phyloP scores from a whole-genome alignment of 2,888 invertebrate genomes.

The Cheilosia pagana region DNA sequence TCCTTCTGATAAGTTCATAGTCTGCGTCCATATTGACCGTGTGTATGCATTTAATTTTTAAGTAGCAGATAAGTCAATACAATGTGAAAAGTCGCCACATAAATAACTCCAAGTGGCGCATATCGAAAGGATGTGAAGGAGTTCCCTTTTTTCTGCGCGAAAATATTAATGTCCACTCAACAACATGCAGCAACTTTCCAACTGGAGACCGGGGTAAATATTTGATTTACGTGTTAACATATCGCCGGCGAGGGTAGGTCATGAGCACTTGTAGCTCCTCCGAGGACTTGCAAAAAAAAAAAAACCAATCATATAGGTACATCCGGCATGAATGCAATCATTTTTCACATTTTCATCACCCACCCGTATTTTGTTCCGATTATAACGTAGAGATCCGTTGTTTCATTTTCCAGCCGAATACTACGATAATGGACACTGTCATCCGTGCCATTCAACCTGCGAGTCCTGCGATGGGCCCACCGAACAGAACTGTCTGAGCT shows the following conservation, averaged over 20 bases:
- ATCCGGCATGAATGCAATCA: constrained; percentile 3
- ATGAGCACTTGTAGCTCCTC: constrained; percentile 34
- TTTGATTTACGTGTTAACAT: constrained; percentile 61
- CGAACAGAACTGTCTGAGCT: constrained; percentile 90
- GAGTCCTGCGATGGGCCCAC: constrained; percentile 92
- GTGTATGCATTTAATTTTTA: constrained; percentile 29
- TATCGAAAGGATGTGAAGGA: constrained; percentile 12
- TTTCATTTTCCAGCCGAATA: constrained; percentile 87
- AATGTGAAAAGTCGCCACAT: constrained; percentile 25
- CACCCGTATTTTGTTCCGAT: constrained; percentile 26
- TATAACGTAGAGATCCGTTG: constrained; percentile 29
- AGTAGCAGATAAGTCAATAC: constrained; percentile 43
- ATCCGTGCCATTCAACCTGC: constrained; percentile 90
- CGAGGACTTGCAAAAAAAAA: not conserved
- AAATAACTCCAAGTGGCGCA: constrained; percentile 33
- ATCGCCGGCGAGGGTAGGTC: constrained; percentile 11
- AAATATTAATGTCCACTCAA: constrained; percentile 45
- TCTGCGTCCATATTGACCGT: constrained; percentile 10
- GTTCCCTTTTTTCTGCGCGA: not conserved
- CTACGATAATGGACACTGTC: constrained; percentile 88
- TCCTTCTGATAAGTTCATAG: not conserved
- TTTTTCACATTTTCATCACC: not conserved
- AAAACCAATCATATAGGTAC: not conserved
- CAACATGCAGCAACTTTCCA: constrained; percentile 3
- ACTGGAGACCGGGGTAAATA: constrained; percentile 27